phyloP scores from a whole-genome alignment of 2,888 invertebrate genomes.

The Nemurella pictetii region DNA sequence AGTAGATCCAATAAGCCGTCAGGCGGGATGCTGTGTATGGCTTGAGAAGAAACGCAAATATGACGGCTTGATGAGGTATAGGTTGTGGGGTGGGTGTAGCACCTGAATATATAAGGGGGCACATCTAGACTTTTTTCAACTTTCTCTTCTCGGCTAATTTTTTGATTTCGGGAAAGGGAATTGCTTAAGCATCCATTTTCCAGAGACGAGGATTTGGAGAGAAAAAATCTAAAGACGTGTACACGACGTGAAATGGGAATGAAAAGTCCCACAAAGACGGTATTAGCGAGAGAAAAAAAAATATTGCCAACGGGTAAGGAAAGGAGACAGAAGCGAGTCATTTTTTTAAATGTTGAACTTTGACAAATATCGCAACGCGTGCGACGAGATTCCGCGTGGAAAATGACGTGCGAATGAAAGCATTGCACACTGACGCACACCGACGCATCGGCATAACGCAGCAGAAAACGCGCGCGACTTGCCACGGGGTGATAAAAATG shows the following conservation, averaged over 20 bases:
- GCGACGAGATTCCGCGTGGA: neutral
- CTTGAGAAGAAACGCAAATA: neutral
- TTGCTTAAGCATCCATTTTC: neutral
- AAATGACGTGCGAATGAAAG: neutral
- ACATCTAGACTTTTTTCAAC: neutral
- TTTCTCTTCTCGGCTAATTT: neutral
- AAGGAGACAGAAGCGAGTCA: neutral
- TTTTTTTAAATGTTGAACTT: neutral
- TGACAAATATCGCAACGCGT: neutral
- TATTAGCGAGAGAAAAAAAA: neutral
- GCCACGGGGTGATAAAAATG: neutral
- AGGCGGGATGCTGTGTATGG: no score
- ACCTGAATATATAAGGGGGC: neutral
- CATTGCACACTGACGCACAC: no score
- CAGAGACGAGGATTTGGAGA: neutral
- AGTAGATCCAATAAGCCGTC: no score
- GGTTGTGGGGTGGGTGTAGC: neutral
- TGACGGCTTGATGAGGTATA: neutral
- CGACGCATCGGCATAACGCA: no score
- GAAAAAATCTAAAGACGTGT: neutral
- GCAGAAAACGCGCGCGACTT: neutral
- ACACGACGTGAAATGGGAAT: neutral
- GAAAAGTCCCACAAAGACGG: neutral
- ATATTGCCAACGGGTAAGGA: neutral
- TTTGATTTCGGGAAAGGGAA: neutral